Base-by-base conservation (phyloP, 2,113 vertebrate genomes). In the Leptobrachium leishanense region DNA sequence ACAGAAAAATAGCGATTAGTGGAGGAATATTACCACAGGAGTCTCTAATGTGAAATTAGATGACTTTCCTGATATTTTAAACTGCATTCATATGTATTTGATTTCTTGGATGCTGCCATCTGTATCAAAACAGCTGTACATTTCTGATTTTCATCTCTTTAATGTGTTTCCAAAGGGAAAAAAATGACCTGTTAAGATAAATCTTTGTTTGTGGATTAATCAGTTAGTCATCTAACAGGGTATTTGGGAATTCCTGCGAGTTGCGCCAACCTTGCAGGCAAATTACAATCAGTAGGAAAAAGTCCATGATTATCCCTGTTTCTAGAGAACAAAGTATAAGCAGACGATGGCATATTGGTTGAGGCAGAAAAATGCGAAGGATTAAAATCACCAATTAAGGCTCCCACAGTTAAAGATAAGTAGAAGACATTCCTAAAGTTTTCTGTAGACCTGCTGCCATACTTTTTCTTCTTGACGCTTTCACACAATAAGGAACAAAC, bases 351-450 rank as follows among this genome's bases (percentile, higher is more conserved):
- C 64, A 63, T 39, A 12, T 63, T 71, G 39, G 81, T 71, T 80
- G 53, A 79, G 39, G 69, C 10, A 53, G 68, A 65, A 71, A n/a
- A 62, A 69, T 73, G 72, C 63, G 67, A 82, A 68, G 77, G 65
- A 81, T 81, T 83, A 65, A 68, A 76, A 83, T 75, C 81, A 83
- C 86, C 81, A 84, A 82, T 84, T 85, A 82, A 81, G 13, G 82
- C 83, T 85, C 85, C 54, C 82, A 66, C 73, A 20, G 5, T 85
- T 66, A 82, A 78, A 57, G 79, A n/a, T 65, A 75, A 43, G 84
- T 78, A 83, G 77, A 85, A 79, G 44, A 81, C 73, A 83, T 57
- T 67, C 53, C 50, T 72, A 31, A 1, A 4, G 8, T 50, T 50
- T 50, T 8, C 46, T 50, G 46, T 50, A 8, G 46, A 8, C 46